Evolutionary conservation across 2,888 invertebrate genomes (phyloP).

Genomic region (Aphidius colemani): DNA sequence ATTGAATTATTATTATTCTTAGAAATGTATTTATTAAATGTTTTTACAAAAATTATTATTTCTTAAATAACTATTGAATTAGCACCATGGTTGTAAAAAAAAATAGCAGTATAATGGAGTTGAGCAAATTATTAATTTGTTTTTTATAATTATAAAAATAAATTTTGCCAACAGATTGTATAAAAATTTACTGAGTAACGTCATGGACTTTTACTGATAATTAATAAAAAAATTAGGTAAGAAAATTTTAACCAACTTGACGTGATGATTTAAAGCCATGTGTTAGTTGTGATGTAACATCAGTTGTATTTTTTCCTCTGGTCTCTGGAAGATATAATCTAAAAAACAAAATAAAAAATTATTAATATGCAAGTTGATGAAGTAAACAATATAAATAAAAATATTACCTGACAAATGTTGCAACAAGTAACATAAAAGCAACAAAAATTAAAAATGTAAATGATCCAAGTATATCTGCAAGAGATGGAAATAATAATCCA

Average conservation of each 20-base stretch:
- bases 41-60: too few species aligned
- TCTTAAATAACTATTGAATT: too few species aligned
- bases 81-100: too few species aligned
- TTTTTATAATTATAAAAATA: too few species aligned
- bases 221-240: too few species aligned
- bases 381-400: constrained; percentile 7
- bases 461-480: constrained; percentile 69
- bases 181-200: too few species aligned
- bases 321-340: constrained; percentile 79
- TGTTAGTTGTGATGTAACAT: constrained; percentile 68
- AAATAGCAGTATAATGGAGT: too few species aligned
- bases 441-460: constrained; percentile 80
- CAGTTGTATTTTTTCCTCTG: constrained; percentile 69
- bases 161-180: too few species aligned
- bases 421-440: constrained; percentile 63
- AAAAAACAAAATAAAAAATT: constrained; percentile 38
- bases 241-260: constrained; percentile 26
- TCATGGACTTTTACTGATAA: too few species aligned
- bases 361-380: constrained; percentile 6
- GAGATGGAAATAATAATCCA: constrained; percentile 75
- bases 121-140: too few species aligned
- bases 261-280: constrained; percentile 67
- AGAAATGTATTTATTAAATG: too few species aligned
- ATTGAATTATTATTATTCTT: too few species aligned
- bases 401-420: constrained; percentile 67